Conservation (phyloP, 2,888 invertebrate genomes). For the Cactoblastis cactorum region DNA sequence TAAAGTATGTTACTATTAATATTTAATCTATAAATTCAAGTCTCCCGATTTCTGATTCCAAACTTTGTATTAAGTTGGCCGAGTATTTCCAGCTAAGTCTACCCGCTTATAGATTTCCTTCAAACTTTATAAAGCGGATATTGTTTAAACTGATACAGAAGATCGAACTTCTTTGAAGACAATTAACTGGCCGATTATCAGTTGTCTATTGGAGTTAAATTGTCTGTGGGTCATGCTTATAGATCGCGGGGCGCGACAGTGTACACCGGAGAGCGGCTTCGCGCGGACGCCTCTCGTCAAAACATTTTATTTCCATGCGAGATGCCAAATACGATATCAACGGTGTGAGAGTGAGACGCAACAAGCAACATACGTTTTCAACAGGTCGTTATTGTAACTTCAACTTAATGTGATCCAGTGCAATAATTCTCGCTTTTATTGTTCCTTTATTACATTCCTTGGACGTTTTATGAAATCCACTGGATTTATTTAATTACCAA, state of each 20-base stretch:
- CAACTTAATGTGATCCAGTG: conserved; percentile 68
- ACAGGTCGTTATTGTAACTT: conserved; percentile 76
- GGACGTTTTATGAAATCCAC: not conserved
- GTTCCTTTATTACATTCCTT: conserved; percentile 31
- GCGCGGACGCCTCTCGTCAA: conserved; percentile 59
- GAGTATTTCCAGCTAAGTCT: too few relatives aligned
- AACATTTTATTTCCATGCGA: conserved; percentile 37
- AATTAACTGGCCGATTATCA: not conserved
- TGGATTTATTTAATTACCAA: not conserved
- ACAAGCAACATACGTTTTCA: conserved; percentile 55
- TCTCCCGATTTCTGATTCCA: too few relatives aligned
- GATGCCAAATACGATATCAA: conserved; percentile 46
- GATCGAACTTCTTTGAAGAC: not conserved
- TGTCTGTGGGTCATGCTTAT: conserved; percentile 49
- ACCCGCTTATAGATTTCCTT: not conserved
- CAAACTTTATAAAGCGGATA: not conserved
- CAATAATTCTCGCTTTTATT: conserved; percentile 60
- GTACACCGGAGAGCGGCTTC: conserved; percentile 59
- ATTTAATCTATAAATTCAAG: too few relatives aligned
- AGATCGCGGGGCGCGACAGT: conserved; percentile 67
- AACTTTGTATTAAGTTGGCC: too few relatives aligned
- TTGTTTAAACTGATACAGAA: not conserved
- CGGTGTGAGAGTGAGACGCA: conserved; percentile 55
- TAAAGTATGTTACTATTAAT: too few relatives aligned
- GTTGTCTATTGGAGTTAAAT: conserved; percentile 35